Conservation (phyloP, 2,113 vertebrate genomes). For the Oreochromis aureus region DNA sequence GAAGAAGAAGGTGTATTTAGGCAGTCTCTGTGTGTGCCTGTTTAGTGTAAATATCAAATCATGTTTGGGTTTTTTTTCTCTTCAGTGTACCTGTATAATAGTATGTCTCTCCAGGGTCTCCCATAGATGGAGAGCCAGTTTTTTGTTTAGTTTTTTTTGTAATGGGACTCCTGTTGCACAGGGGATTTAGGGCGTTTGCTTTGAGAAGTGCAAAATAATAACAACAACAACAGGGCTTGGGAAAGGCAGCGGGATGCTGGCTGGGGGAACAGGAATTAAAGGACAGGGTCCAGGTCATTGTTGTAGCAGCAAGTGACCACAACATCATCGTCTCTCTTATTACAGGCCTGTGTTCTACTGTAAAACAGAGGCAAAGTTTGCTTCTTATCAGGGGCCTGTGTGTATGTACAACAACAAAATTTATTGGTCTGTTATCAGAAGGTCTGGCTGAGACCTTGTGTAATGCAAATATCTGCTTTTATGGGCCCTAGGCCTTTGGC, state of each 20-base stretch:
- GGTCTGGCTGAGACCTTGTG: slow-evolving; percentile 32
- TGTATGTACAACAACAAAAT: slow-evolving; percentile 33
- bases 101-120: background rate
- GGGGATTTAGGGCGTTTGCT: slow-evolving; percentile 34
- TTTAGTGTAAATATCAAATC: background rate
- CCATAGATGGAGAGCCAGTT: background rate
- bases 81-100: background rate
- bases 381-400: slow-evolving; percentile 39
- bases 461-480: slow-evolving; percentile 57
- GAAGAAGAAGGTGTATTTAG: background rate
- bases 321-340: slow-evolving; percentile 13
- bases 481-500: slow-evolving; percentile 34
- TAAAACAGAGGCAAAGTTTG: slow-evolving; percentile 61
- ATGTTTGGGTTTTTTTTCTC: background rate
- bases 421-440: slow-evolving; percentile 45
- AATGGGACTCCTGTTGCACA: slow-evolving; percentile 13
- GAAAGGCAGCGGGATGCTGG: slow-evolving; percentile 52
- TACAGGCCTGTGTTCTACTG: slow-evolving; percentile 15
- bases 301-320: slow-evolving; percentile 43
- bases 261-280: slow-evolving; percentile 42
- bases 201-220: slow-evolving; percentile 45
- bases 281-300: slow-evolving; percentile 43
- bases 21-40: background rate
- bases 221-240: slow-evolving; percentile 50
- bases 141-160: background rate